A percentile compares a stretch with the other conserved stretches of the same genome.
Conservation (phyloP, 2,888 invertebrate species). For the Drosophila incognita region DNA sequence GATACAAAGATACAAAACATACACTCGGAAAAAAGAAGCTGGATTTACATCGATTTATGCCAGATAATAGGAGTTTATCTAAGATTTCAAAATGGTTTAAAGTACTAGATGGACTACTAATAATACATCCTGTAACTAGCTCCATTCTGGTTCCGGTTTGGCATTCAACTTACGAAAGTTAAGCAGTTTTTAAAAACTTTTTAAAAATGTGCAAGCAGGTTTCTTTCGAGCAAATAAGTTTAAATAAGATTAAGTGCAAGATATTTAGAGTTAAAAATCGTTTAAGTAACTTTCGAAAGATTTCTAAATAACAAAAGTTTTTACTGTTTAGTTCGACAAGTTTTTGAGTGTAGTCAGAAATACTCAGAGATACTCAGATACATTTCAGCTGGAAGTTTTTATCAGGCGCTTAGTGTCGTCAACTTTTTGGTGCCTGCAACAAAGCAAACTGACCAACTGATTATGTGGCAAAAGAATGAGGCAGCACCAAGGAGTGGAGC, state of each 20-base stretch:
- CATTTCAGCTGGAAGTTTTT: constrained; percentile 60
- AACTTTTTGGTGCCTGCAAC: constrained; percentile 47
- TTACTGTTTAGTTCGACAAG: neutral
- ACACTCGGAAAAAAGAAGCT: neutral
- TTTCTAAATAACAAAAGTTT: neutral
- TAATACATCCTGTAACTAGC: neutral
- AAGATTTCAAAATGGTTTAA: neutral
- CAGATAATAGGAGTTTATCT: neutral
- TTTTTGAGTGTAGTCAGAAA: constrained; percentile 4
- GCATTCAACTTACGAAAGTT: neutral
- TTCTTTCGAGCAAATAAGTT: neutral
- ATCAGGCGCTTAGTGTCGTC: constrained; percentile 74
- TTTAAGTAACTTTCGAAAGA: neutral
- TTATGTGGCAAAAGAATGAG: constrained; percentile 14
- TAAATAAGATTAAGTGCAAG: neutral
- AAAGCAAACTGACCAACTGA: constrained; percentile 34
- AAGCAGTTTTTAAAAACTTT: neutral
- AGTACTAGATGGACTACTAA: neutral
- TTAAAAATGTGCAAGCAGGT: neutral
- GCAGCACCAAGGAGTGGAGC: neutral
- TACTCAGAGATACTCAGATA: constrained; percentile 27
- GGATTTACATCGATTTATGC: neutral
- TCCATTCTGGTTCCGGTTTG: neutral
- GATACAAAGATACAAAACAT: constrained; percentile 30
- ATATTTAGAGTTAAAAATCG: neutral